phyloP scores from a whole-genome alignment of 2,888 invertebrate genomes.

The Eugnorisma glareosa region DNA sequence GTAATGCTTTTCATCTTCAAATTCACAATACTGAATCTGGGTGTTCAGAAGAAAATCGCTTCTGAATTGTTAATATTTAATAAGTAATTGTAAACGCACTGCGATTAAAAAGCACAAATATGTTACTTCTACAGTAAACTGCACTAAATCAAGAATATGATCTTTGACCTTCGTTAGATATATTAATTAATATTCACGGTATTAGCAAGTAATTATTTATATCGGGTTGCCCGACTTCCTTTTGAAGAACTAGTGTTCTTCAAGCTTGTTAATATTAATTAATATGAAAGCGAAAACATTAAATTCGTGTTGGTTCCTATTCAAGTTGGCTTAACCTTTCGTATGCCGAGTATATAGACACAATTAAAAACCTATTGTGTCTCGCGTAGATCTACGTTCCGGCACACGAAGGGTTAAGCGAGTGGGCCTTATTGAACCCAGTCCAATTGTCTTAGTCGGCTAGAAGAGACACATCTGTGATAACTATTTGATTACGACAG shows the following conservation, averaged over 20 bases:
- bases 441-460: not conserved
- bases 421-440: too few relatives aligned
- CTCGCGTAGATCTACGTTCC: too few relatives aligned
- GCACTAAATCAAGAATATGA: not conserved
- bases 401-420: too few relatives aligned
- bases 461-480: not conserved
- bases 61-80: conserved; percentile 5
- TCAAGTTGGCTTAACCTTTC: not conserved
- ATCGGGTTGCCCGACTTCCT: conserved; percentile 29
- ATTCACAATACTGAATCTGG: not conserved
- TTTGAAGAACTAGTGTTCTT: conserved; percentile 27
- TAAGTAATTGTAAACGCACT: conserved; percentile 8
- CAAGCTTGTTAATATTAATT: conserved; percentile 27
- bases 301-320: not conserved
- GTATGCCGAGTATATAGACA: too few relatives aligned
- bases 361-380: too few relatives aligned
- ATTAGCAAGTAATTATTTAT: conserved; percentile 45
- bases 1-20: not conserved
- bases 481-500: not conserved
- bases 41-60: conserved; percentile 10
- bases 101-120: not conserved
- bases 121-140: not conserved
- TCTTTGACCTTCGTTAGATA: not conserved
- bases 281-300: not conserved
- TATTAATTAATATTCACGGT: conserved; percentile 28